Evolutionary conservation across 2,113 vertebrate species (phyloP), one percentile per base, ranked within the genome.

Genomic region (Brienomyrus longianalis): DNA sequence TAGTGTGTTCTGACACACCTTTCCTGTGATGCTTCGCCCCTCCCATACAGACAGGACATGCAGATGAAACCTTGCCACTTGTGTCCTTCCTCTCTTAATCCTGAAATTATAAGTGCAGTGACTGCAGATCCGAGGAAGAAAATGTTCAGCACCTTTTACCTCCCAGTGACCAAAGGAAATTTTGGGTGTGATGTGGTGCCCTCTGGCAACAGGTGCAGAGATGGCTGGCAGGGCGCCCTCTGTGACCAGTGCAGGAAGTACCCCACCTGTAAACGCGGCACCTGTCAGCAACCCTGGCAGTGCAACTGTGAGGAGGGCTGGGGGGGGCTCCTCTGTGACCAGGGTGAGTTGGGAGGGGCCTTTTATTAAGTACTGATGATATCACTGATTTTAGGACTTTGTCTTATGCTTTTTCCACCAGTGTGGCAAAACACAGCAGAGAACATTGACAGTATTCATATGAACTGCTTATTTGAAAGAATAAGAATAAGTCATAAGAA

Each of bases 141-240:
- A 43, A 39, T 19, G 35, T 77, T 77, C 31, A 77, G 70, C 1
- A 6, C n/a, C 59, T 77, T 77, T 35, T 43, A 17, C 31, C 35
- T 35, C 35, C 31, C 27, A 43, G 47, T 1, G 27, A n/a, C 83
- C 21, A 13, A 50, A 11, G 45, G 21, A 27, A 27, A 45, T 50
- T 45, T 8, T 74, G 23, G 7, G 47, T 45, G 48, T 47, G 45
- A n/a, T 48, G 87, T 95, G 59, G 21, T 62, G 31, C 11, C 35
- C 31, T 27, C 8, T 88, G 48, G 59, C 27, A 3, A 97, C 93
- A 97, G 92, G 31, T 98, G 97, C 91, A 96, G 96, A 23, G 95
- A 97, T 90, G 97, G 97, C 91, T 98, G 97, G 97, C 96, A 97
- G 89, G 97, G 97, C 88, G 95, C 94, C 83, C 95, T 96, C 91